Evolutionary conservation across 2,888 invertebrate species (phyloP), one percentile per base, ranked within the genome.

Genomic region (Acanthosepion pharaonis): DNA sequence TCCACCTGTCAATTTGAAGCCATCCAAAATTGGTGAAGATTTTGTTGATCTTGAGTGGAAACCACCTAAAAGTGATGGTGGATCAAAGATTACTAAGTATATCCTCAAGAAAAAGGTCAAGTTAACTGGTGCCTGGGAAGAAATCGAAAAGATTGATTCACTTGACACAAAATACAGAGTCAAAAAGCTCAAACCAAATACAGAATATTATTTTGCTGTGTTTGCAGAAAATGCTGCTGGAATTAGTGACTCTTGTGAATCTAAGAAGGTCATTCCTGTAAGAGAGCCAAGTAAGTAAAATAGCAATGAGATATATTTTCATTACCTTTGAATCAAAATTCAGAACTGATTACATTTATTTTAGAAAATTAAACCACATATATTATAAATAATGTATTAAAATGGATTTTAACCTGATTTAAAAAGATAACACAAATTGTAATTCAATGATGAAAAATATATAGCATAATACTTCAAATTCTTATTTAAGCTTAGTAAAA

Each of bases 191-290:
- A 95, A 95, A 93, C 95, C 96, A 6, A 96, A 96, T 55, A 96
- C 95, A 18, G 96, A 98, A 96, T 99, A 99, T 97, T 98, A 98
- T 98, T 99, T 99, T 98, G 98, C 99, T 95, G 98, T 99, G 42
- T 98, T 98, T 96, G 99, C 99, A 0, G 98, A 98, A 96, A 99
- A 99, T 97, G 98, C 98, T 23, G 98, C 98, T 94, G 99, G 99
- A 9, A 95, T 94, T 93, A 95, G 96, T 59, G 95, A 95, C 91
- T 95, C 96, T 5, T 93, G 94, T 94, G 95, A 96, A 94, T 95
- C 96, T 11, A 95, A 95, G 51, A 95, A 95, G 28, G 95, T 95
- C 18, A 95, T 95, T 48, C 91, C 91, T 15, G 28, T 48, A 25
- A 94, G 91, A 94, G 53, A 91, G 49, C 53, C 91, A 94, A 64